A percentile compares a stretch with the other conserved stretches of the same genome.
phyloP scores from a whole-genome alignment of 2,113 vertebrate species.

The Clinocottus analis region DNA sequence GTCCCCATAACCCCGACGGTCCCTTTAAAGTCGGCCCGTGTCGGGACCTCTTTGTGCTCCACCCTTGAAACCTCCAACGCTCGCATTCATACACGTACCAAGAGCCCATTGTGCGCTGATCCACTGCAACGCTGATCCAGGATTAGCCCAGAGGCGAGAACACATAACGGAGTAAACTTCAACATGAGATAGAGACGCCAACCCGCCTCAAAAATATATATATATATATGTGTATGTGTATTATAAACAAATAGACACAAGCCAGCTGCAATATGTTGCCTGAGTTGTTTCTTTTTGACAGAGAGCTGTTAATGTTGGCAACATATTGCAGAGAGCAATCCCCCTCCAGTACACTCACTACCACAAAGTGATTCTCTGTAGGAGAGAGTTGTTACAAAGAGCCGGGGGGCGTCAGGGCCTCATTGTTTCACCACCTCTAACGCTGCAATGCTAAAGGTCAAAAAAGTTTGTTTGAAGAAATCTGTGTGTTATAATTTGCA shows the following conservation, averaged over 20 bases:
- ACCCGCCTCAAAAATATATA: neutral
- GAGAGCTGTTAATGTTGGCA: constrained; percentile 12
- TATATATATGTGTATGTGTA: neutral
- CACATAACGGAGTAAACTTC: constrained; percentile 48
- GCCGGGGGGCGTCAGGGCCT: neutral
- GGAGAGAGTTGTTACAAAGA: neutral
- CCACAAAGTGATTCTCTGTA: constrained; percentile 9
- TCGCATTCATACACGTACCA: constrained; percentile 48
- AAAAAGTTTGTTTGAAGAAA: neutral
- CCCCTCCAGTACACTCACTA: neutral
- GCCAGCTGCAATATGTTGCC: neutral
- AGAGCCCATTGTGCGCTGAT: constrained; percentile 51
- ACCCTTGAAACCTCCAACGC: constrained; percentile 29
- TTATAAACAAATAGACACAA: neutral
- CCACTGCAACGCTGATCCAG: constrained; percentile 50
- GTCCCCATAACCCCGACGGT: neutral
- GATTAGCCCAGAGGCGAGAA: constrained; percentile 50
- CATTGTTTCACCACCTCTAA: neutral
- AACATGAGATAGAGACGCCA: constrained; percentile 17
- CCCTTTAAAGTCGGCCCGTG: constrained; percentile 19
- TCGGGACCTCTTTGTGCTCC: constrained; percentile 30
- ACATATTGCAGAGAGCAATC: neutral
- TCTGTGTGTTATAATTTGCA: neutral
- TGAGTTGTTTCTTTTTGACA: neutral
- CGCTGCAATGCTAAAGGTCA: neutral